Evolutionary conservation across 2,888 invertebrate genomes (phyloP).

Genomic region (Desoria tigrina): DNA sequence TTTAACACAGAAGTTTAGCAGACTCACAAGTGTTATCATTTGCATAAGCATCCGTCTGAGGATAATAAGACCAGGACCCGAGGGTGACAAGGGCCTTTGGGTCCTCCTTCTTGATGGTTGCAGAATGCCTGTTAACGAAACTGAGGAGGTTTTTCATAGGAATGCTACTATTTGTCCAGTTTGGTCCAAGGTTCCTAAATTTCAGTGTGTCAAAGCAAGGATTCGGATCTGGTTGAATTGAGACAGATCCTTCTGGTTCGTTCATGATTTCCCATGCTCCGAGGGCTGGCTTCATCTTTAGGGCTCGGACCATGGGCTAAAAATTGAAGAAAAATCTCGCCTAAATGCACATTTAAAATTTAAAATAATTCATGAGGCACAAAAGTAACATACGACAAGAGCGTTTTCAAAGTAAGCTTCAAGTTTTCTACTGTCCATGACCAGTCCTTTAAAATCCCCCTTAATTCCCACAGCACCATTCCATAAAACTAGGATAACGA

Average conservation of each 20-base stretch:
- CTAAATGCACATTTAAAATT: conserved; percentile 12
- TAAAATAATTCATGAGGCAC: too few species aligned
- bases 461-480: conserved; percentile 54
- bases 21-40: conserved; percentile 45
- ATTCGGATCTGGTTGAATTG: conserved; percentile 44
- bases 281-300: conserved; percentile 53
- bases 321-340: conserved; percentile 12
- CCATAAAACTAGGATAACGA: conserved; percentile 54
- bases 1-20: neutral
- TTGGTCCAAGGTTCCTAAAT: conserved; percentile 52
- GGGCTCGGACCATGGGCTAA: conserved; percentile 50
- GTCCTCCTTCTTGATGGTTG: conserved; percentile 50
- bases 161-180: conserved; percentile 50
- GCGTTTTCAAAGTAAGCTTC: conserved; percentile 54
- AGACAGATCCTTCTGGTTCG: conserved; percentile 54
- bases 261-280: conserved; percentile 55
- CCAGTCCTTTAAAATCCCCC: conserved; percentile 50
- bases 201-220: conserved; percentile 52
- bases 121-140: conserved; percentile 53
- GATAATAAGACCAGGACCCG: conserved; percentile 53
- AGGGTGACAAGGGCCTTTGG: conserved; percentile 52
- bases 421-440: conserved; percentile 53
- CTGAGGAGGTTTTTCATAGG: conserved; percentile 48
- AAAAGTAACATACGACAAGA: conserved; percentile 51
- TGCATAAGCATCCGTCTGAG: conserved; percentile 54